Percentiles rank a stretch among this genome's conserved stretches.
phyloP scores from a whole-genome alignment of 2,888 invertebrate species.

The Papilio elwesi region DNA sequence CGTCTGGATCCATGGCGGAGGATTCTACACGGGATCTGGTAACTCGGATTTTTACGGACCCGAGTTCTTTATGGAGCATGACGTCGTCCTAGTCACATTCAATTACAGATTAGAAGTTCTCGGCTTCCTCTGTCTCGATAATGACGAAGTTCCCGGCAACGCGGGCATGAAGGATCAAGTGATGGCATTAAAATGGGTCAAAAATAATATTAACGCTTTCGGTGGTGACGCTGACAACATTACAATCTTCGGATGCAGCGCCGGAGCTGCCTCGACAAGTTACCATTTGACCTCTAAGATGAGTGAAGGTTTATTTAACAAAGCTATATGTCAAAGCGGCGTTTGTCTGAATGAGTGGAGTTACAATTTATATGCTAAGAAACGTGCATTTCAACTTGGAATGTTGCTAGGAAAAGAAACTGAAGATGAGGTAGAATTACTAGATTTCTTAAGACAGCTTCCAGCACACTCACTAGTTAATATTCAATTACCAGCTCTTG shows the following conservation, averaged over 20 bases:
- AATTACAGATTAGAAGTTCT: slow-evolving; percentile 80
- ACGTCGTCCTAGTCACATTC: slow-evolving; percentile 74
- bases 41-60: slow-evolving; percentile 79
- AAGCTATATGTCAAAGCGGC: slow-evolving; percentile 81
- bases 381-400: slow-evolving; percentile 75
- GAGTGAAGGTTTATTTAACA: slow-evolving; percentile 73
- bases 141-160: slow-evolving; percentile 76
- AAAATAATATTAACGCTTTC: slow-evolving; percentile 70
- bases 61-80: slow-evolving; percentile 74
- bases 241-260: slow-evolving; percentile 79
- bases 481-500: slow-evolving; percentile 64
- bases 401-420: slow-evolving; percentile 72
- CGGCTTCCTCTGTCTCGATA: slow-evolving; percentile 77
- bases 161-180: slow-evolving; percentile 80
- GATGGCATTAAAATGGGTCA: slow-evolving; percentile 78
- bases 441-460: slow-evolving; percentile 63
- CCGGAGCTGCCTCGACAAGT: slow-evolving; percentile 71
- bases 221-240: slow-evolving; percentile 74
- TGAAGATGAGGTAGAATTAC: slow-evolving; percentile 64
- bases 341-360: slow-evolving; percentile 77
- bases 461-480: slow-evolving; percentile 66
- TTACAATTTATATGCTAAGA: slow-evolving; percentile 63
- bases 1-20: slow-evolving; percentile 82
- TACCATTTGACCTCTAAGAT: slow-evolving; percentile 73
- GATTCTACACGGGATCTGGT: slow-evolving; percentile 79